Evolutionary conservation across 2,797 vertebrate genomes (phyloP).

Genomic region (Margarornis squamiger): DNA sequence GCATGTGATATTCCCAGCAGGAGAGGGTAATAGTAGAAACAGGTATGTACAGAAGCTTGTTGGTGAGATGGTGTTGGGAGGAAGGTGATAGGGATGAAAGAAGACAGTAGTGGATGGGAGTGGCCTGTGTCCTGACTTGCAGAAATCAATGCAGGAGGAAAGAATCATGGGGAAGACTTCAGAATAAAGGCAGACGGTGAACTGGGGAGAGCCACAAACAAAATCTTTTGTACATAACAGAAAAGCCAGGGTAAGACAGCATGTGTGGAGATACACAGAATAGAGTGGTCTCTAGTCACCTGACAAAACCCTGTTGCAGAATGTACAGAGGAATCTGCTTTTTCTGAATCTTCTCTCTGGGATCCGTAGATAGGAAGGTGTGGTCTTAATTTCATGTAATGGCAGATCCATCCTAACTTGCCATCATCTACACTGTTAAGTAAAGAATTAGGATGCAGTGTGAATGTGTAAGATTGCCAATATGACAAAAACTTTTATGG

Average conservation of each 20-base stretch:
- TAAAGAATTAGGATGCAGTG: not conserved
- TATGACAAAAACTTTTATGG: not conserved
- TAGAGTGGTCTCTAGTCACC: not conserved
- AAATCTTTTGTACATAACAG: not conserved
- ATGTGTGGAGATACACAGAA: not conserved
- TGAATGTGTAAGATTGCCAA: not conserved
- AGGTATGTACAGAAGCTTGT: not conserved
- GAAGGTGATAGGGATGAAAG: not conserved
- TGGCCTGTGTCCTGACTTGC: not conserved
- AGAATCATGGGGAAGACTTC: not conserved
- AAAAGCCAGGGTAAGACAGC: not conserved
- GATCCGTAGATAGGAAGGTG: not conserved
- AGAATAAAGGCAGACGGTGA: not conserved
- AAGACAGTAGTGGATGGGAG: not conserved
- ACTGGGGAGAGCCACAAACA: not conserved
- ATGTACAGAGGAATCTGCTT: not conserved
- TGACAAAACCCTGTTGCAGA: not conserved
- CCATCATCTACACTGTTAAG: not conserved
- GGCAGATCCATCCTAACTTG: not conserved
- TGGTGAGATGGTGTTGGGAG: not conserved
- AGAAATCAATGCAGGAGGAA: not conserved
- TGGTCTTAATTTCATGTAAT: not conserved
- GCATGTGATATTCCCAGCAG: not conserved
- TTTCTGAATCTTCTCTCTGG: not conserved
- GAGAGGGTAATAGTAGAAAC: not conserved